Conservation (phyloP, 2,113 vertebrate genomes). For the Toxostoma redivivum region DNA sequence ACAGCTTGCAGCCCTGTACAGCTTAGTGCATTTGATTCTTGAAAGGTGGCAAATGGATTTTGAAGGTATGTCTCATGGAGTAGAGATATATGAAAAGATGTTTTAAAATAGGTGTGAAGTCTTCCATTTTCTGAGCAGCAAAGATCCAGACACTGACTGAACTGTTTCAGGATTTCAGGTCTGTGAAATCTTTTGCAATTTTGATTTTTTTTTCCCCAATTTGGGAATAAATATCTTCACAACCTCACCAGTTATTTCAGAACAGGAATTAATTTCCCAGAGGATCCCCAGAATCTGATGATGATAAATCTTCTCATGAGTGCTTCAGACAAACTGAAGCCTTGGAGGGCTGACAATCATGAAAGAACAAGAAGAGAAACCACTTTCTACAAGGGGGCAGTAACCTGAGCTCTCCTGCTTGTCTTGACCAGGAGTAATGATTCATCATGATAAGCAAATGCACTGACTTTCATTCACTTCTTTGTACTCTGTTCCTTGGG, state of each 20-base stretch:
- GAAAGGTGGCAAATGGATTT: not conserved
- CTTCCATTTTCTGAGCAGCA: slow-evolving; percentile 12
- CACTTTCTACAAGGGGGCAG: not conserved
- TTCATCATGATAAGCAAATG: not conserved
- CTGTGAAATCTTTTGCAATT: not conserved
- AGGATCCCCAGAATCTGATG: not conserved
- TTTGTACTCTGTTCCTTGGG: not conserved
- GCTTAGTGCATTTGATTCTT: not conserved
- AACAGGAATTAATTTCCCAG: not conserved
- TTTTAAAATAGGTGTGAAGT: not conserved
- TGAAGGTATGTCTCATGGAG: not conserved
- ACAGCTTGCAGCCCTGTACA: not conserved
- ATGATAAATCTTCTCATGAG: not conserved
- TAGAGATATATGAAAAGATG: not conserved
- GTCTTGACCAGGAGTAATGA: not conserved
- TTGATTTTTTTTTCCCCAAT: not conserved
- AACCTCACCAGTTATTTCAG: slow-evolving; percentile 12
- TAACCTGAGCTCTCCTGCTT: not conserved
- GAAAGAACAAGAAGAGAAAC: not conserved
- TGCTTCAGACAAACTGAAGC: not conserved
- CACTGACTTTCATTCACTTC: not conserved
- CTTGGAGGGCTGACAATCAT: not conserved
- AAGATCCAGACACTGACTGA: not conserved
- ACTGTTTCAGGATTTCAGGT: not conserved
- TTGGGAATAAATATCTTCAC: not conserved